phyloP scores from a whole-genome alignment of 2,888 invertebrate genomes.

The Mimas tiliae region DNA sequence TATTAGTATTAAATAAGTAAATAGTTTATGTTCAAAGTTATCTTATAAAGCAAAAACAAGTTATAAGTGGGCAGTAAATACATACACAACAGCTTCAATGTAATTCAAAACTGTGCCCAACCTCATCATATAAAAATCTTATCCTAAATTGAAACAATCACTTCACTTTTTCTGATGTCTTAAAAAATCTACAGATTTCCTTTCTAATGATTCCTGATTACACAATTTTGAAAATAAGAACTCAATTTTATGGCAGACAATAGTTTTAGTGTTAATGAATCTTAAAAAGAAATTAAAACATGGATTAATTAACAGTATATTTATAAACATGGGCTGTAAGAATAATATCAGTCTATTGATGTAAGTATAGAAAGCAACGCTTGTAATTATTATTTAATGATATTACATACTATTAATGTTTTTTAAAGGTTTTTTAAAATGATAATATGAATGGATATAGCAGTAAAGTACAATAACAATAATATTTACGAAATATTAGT shows the following conservation, averaged over 20 bases:
- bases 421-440: background rate
- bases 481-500: background rate
- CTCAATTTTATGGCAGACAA: background rate
- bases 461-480: background rate
- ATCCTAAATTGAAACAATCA: background rate
- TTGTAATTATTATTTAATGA: background rate
- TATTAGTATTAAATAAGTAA: slow-evolving; percentile 6
- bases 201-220: background rate
- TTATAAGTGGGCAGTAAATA: slow-evolving; percentile 5
- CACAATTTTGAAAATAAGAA: slow-evolving; percentile 5
- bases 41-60: slow-evolving; percentile 23
- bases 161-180: background rate
- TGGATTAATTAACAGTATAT: background rate
- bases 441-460: background rate
- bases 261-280: background rate
- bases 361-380: background rate
- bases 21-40: slow-evolving; percentile 10
- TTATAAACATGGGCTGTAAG: background rate
- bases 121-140: background rate
- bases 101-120: slow-evolving; percentile 6
- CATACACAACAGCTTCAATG: background rate
- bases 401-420: slow-evolving; percentile 1
- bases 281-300: slow-evolving; percentile 3
- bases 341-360: background rate
- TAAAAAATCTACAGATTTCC: background rate